Evolutionary conservation across 2,888 invertebrate species (phyloP).

Genomic region (Erebia aethiops): DNA sequence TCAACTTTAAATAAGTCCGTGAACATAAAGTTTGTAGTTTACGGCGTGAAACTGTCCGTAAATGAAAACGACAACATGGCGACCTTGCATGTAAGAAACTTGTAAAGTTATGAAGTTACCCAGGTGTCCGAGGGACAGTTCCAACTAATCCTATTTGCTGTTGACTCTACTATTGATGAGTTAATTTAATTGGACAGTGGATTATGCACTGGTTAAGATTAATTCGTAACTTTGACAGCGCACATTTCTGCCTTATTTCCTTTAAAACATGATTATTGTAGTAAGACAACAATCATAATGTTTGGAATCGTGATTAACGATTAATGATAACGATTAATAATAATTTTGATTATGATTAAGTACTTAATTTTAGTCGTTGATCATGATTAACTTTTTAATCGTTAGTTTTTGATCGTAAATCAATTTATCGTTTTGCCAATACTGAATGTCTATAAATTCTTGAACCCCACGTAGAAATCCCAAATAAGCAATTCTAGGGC

Average conservation of each 20-base stretch:
- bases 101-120: conserved; percentile 58
- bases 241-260: not conserved
- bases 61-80: conserved; percentile 41
- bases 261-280: no score
- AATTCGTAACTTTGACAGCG: not conserved
- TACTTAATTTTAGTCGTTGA: no score
- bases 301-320: no score
- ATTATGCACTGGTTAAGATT: not conserved
- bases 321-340: no score
- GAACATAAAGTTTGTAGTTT: not conserved
- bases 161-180: conserved; percentile 19
- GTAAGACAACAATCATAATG: no score
- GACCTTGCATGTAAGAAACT: conserved; percentile 53
- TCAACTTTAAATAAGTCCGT: conserved; percentile 3
- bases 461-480: no score
- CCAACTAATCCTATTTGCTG: conserved; percentile 13
- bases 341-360: no score
- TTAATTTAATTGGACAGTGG: not conserved
- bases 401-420: no score
- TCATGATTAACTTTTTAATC: no score
- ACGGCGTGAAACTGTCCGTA: not conserved
- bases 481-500: no score
- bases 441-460: no score
- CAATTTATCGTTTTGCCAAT: no score
- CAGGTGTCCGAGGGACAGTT: conserved; percentile 43